Conservation (phyloP, 2,797 vertebrate species). For the Mionectes olivaceus region DNA sequence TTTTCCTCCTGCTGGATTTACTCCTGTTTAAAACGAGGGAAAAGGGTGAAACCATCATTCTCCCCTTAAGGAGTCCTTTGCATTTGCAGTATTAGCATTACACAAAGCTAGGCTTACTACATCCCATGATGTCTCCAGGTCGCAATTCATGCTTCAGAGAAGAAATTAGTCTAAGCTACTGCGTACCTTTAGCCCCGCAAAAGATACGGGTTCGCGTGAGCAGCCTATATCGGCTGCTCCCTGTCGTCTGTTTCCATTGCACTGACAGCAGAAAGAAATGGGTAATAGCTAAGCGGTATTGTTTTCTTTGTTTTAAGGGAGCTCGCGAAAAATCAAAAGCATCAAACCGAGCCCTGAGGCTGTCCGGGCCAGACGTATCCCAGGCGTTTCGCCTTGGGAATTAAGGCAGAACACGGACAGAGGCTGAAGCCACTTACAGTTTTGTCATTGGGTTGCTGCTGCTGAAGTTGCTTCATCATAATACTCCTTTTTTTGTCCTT, state of each 20-base stretch:
- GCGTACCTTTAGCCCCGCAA: neutral
- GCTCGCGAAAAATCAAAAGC: neutral
- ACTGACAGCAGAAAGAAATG: neutral
- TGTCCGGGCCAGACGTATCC: neutral
- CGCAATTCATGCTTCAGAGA: neutral
- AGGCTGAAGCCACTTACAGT: constrained; percentile 82
- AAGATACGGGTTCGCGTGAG: neutral
- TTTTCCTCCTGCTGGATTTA: neutral
- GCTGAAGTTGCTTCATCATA: constrained; percentile 94
- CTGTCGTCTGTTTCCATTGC: neutral
- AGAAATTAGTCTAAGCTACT: neutral
- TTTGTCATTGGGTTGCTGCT: constrained; percentile 94
- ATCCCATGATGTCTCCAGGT: neutral
- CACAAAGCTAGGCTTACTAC: neutral
- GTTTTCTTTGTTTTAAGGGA: neutral
- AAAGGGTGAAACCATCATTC: neutral
- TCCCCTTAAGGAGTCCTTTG: neutral
- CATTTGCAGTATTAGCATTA: neutral
- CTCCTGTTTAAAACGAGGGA: neutral
- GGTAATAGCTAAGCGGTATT: neutral
- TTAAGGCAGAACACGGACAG: neutral
- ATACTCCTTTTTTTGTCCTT: constrained; percentile 94
- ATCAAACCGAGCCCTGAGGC: neutral
- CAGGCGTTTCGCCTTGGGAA: neutral
- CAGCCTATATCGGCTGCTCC: neutral